phyloP scores from a whole-genome alignment of 2,888 invertebrate species.

The Pollenia labialis region DNA sequence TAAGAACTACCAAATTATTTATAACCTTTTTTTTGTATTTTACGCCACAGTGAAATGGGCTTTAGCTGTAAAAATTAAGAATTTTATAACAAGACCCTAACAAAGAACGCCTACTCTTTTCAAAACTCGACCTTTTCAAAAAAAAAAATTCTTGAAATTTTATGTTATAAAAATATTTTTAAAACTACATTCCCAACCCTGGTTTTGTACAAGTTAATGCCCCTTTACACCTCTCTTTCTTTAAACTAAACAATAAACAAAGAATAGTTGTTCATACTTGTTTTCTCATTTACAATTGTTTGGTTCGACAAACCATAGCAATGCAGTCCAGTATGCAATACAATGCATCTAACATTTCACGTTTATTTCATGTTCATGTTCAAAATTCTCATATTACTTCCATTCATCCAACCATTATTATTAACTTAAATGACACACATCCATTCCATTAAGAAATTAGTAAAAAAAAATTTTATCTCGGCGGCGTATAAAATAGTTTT shows the following conservation, averaged over 20 bases:
- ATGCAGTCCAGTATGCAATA: slow-evolving; percentile 27
- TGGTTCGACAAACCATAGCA: slow-evolving; percentile 47
- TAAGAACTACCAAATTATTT: too few relatives aligned
- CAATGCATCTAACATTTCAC: slow-evolving; percentile 26
- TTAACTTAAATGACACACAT: slow-evolving; percentile 42
- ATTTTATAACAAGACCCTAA: too few relatives aligned
- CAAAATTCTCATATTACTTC: slow-evolving; percentile 45
- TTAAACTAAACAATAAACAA: slow-evolving; percentile 16
- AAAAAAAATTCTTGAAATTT: too few relatives aligned
- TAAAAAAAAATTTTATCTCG: slow-evolving; percentile 2
- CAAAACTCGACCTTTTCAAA: too few relatives aligned
- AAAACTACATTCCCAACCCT: too few relatives aligned
- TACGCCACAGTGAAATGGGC: too few relatives aligned
- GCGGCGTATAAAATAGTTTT: slow-evolving; percentile 15
- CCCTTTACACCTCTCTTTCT: neutral
- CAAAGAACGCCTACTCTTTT: too few relatives aligned
- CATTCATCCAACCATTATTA: slow-evolving; percentile 23
- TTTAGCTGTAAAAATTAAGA: too few relatives aligned
- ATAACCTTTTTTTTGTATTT: too few relatives aligned
- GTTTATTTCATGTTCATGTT: slow-evolving; percentile 24
- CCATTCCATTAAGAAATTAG: slow-evolving; percentile 9
- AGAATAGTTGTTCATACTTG: neutral
- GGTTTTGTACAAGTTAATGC: too few relatives aligned
- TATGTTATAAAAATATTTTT: too few relatives aligned
- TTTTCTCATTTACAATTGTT: neutral